phyloP scores from a whole-genome alignment of 2,113 vertebrate genomes.

The Prinia subflava region DNA sequence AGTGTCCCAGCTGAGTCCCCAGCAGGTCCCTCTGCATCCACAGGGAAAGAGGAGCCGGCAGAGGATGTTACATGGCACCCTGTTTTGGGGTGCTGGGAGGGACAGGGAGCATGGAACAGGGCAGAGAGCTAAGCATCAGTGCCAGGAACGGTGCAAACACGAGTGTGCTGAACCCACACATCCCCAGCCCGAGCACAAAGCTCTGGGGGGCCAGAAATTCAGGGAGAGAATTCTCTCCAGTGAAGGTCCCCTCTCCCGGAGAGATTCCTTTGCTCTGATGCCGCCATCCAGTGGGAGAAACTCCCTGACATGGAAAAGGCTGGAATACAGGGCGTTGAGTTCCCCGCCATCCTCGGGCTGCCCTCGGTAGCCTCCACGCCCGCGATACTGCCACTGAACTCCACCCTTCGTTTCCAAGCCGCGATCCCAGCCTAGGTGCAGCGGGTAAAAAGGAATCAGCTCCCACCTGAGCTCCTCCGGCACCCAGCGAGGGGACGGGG shows the following conservation, averaged over 20 bases:
- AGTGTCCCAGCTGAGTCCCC: not conserved
- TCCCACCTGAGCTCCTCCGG: not conserved
- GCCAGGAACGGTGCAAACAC: not conserved
- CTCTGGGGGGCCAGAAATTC: fast-evolving
- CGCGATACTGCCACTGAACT: not conserved
- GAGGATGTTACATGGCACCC: not conserved
- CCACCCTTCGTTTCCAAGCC: not conserved
- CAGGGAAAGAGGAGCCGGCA: not conserved
- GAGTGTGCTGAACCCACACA: fast-evolving
- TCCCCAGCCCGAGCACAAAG: not conserved
- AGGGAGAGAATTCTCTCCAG: not conserved
- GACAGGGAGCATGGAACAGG: not conserved
- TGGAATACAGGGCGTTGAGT: not conserved
- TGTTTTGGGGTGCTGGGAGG: fast-evolving
- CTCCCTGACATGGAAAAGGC: not conserved
- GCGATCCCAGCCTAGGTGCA: fast-evolving
- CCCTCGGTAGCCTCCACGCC: not conserved
- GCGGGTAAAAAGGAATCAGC: fast-evolving
- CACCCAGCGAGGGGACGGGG: fast-evolving
- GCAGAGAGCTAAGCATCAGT: fast-evolving
- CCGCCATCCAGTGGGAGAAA: constrained; percentile 57
- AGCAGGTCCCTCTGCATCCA: not conserved
- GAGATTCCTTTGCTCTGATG: not conserved
- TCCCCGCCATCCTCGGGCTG: not conserved
- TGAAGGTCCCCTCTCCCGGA: not conserved